Evolutionary conservation across 2,113 vertebrate genomes (phyloP), one percentile per base, ranked within the genome.

Genomic region (Malaclemys terrapin): DNA sequence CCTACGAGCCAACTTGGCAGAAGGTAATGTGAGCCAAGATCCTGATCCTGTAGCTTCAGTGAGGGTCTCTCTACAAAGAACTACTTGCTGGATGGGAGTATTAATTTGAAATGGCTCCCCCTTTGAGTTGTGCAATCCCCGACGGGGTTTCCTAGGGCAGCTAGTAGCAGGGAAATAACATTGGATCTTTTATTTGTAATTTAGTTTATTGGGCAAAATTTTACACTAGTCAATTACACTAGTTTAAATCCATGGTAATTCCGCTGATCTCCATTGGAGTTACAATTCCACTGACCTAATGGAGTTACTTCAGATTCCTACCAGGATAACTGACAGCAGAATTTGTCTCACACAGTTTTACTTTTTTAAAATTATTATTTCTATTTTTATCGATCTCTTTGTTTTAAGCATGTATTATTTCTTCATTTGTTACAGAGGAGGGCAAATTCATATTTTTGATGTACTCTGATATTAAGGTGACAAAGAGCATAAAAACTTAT

Each of bases 401-500:
- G 27, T 93, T 93, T 91, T 79, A 81, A 65, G 54, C 85, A n/a
- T 49, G 19, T 1, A 86, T 49, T 72, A 72, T 72, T 72, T 45
- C 6, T 84, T 82, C 47, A 16, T 82, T 88, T 93, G 20, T n/a
- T 82, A 50, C 6, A 52, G 59, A 95, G 91, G 24, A 82, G 69
- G 14, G 85, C 75, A 19, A 75, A 59, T 80, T 95, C 2, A 49
- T 62, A 11, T 56, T 89, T 94, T 95, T 79, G 84, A 90, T 5
- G 76, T 52, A 76, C 2, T 72, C 35, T 89, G 17, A 80, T 25
- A 90, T 22, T 89, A 90, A 72, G 53, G 62, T 59, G 24, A 76
- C 81, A 91, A 95, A 82, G 5, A 79, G 47, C 76, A 54, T 54
- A 91, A 93, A 62, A 53, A 88, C 56, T 47, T 84, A 42, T 78